A percentile compares a stretch with the other conserved stretches of the same genome.
These are phyloP conservation scores for Lithobates pipiens DNA, from an alignment of 2,797 vertebrate species.

Conservation along the genomic window DNA sequence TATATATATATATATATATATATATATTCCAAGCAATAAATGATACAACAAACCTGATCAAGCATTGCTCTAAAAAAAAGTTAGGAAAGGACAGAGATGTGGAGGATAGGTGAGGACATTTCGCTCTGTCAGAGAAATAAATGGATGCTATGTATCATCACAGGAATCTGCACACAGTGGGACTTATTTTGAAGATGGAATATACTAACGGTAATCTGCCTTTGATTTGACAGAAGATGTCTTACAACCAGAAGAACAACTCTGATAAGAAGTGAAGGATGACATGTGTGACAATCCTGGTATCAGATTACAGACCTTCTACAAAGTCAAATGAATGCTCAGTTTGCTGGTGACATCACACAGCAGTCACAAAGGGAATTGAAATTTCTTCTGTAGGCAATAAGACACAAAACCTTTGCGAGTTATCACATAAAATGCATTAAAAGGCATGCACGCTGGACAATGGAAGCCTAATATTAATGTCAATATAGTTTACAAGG, in stretches of 20 bases:
- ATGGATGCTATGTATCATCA: conserved; percentile 55
- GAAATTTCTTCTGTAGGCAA: conserved; percentile 50
- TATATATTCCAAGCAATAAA: too few species aligned
- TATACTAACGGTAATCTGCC: conserved; percentile 58
- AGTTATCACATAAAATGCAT: conserved; percentile 45
- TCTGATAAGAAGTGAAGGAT: conserved; percentile 61
- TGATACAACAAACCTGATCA: neutral
- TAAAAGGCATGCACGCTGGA: conserved; percentile 39
- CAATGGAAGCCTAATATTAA: conserved; percentile 54
- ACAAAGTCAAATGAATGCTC: conserved; percentile 55
- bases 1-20: too few species aligned
- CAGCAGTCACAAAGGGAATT: conserved; percentile 40
- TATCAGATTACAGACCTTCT: conserved; percentile 58
- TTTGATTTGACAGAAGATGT: conserved; percentile 63
- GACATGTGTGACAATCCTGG: conserved; percentile 55
- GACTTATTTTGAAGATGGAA: conserved; percentile 60
- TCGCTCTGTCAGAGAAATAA: conserved; percentile 57
- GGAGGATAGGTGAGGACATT: conserved; percentile 46
- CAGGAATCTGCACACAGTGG: conserved; percentile 55
- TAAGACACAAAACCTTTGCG: conserved; percentile 43
- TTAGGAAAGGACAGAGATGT: neutral
- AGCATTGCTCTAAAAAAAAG: neutral
- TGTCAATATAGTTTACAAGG: conserved; percentile 63
- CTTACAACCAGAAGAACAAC: conserved; percentile 62
- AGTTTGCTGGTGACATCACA: conserved; percentile 52